Evolutionary conservation across 2,113 vertebrate species (phyloP).

Genomic region (Pandion haliaetus): DNA sequence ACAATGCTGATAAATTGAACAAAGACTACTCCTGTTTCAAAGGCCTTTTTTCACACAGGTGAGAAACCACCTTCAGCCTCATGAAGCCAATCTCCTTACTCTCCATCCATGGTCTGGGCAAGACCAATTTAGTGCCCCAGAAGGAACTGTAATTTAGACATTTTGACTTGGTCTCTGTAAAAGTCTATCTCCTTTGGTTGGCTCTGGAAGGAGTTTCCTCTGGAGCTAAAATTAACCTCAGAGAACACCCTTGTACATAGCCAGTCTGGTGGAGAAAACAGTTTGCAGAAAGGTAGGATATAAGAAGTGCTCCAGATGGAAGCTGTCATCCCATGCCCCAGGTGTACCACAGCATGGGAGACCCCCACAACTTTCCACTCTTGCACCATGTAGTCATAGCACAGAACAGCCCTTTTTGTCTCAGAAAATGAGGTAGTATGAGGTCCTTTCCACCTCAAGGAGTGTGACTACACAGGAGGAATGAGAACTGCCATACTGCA

Average conservation of each 20-base stretch:
- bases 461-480: neutral
- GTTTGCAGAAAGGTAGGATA: neutral
- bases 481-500: neutral
- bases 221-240: neutral
- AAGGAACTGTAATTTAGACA: neutral
- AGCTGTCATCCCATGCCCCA: neutral
- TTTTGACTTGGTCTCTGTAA: neutral
- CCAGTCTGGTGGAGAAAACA: neutral
- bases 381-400: neutral
- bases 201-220: neutral
- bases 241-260: neutral
- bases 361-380: neutral
- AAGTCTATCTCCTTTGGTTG: neutral
- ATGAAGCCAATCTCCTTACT: neutral
- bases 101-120: neutral
- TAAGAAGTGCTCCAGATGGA: neutral
- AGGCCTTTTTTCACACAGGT: neutral
- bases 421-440: neutral
- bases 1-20: neutral
- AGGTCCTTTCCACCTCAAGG: neutral
- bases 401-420: neutral
- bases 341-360: neutral
- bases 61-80: neutral
- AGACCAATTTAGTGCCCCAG: neutral
- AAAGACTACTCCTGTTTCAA: neutral